Evolutionary conservation across 2,888 invertebrate species (phyloP), one percentile per base, ranked within the genome.

Genomic region (Hipparchia semele): DNA sequence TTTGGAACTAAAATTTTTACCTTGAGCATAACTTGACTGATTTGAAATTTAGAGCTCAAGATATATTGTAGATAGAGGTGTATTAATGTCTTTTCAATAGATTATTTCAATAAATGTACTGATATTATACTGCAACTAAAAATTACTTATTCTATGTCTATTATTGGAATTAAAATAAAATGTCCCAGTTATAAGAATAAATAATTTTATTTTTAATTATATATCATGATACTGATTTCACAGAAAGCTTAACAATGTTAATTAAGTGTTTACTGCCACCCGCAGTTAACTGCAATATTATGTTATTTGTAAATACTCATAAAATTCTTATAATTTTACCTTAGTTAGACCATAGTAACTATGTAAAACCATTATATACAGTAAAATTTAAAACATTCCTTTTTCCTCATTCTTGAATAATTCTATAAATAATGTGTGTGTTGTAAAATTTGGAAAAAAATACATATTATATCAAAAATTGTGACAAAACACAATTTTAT

Each of bases 1-100:
- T 49, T 64, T 23, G 6, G 7, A 64, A 64, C 51, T 51, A 64
- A 64, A 51, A 33, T 2, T 9, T 51, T 49, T 8, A 9, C 13
- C 64, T 64, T 51, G 51, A 64, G 64, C 51, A 39, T 39, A 39
- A 39, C 64, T 23, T 51, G 51, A 64, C 64, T 64, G 51, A 51
- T 64, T 64, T 49, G 10, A 51, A 64, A 49, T 62, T 61, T 51
- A 51, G 13, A 64, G 13, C 51, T 51, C 64, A 64, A 64, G 64
- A n/a, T 39, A 5, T 39, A 64, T 49, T 62, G 62, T 49, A 23
- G 6, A 49, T 49, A 23, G 12, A 60, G 5, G 39, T 39, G 12
- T 60, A 60, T 39, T 60, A 33, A 5, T 10, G 6, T 33, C 33
- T 60, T 56, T 58, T 58, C 58, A 8, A 58, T 23, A 58, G 8